Evolutionary conservation across 1,140 invertebrate species (phyloP), one percentile per base, ranked within the genome.

Genomic region (Sinonovacula constricta): DNA sequence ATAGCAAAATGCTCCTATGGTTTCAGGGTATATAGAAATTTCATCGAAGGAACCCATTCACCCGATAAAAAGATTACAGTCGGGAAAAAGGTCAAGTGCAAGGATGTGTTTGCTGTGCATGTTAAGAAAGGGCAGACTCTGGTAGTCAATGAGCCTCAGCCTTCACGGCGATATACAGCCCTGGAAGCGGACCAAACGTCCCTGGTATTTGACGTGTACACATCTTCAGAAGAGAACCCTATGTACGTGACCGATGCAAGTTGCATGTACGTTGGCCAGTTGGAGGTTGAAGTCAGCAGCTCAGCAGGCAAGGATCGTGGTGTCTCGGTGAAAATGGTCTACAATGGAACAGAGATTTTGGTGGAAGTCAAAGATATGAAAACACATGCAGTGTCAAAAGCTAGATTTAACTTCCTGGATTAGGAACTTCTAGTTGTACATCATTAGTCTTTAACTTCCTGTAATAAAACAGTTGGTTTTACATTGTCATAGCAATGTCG

Each of bases 361-460:
- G 74, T 77, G 3, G 49, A 66, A 12, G 74, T 22, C 3, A 36
- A 22, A 26, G 63, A 67, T 2, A 39, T 57, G 39, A 77, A 60
- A 33, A 77, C 74, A 30, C 22, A 31, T 2, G 57, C 57, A 22
- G 26, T 59, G 24, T 36, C 62, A 12, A 54, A 65, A 34, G 71
- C 71, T n/a, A 24, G 1, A 15, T 75, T 75, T 56, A 51, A 75
- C 22, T 75, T 75, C 28, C 49, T 70, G n/a, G n/a, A n/a, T n/a
- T n/a, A n/a, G n/a, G n/a, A n/a, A n/a, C n/a, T n/a, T n/a, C n/a
- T n/a, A n/a, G n/a, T n/a, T n/a, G n/a, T n/a, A n/a, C n/a, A n/a
- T n/a, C n/a, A n/a, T n/a, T n/a, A n/a, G n/a, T n/a, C n/a, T n/a
- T n/a, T n/a, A n/a, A n/a, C n/a, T n/a, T n/a, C n/a, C n/a, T n/a